These are phyloP conservation scores for Micoletzkya japonica DNA, from an alignment of 2,888 invertebrate genomes.

Conservation along the genomic window DNA sequence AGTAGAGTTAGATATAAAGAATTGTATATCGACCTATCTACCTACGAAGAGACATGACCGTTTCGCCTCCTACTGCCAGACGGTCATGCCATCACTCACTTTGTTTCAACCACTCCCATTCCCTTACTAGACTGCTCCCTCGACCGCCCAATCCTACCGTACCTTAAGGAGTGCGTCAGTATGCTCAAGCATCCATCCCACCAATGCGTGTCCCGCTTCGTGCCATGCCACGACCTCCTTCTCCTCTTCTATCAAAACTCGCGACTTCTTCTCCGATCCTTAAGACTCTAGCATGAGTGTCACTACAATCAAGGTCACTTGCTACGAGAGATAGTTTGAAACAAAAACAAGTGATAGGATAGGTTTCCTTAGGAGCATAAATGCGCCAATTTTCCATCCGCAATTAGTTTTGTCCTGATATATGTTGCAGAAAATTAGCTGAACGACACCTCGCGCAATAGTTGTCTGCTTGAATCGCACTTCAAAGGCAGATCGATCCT, in stretches of 20 bases:
- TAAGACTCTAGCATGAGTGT: no score
- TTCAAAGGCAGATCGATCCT: no score
- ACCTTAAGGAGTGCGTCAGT: conserved; percentile 90
- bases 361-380: no score
- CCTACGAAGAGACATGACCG: neutral
- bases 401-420: no score
- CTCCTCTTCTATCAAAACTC: conserved; percentile 63
- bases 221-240: conserved; percentile 70
- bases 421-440: no score
- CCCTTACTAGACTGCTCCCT: neutral
- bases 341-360: no score
- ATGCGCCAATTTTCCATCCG: no score
- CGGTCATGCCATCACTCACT: neutral
- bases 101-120: neutral
- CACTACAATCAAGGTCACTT: no score
- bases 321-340: no score
- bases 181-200: conserved; percentile 91
- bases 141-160: neutral
- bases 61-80: neutral
- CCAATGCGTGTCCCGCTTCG: conserved; percentile 89
- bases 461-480: no score
- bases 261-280: conserved; percentile 59
- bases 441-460: no score
- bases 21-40: no score
- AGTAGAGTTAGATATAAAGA: neutral